Evolutionary conservation across 1,140 invertebrate genomes (phyloP), one percentile per base, ranked within the genome.

Genomic region (Onthophagus taurus): DNA sequence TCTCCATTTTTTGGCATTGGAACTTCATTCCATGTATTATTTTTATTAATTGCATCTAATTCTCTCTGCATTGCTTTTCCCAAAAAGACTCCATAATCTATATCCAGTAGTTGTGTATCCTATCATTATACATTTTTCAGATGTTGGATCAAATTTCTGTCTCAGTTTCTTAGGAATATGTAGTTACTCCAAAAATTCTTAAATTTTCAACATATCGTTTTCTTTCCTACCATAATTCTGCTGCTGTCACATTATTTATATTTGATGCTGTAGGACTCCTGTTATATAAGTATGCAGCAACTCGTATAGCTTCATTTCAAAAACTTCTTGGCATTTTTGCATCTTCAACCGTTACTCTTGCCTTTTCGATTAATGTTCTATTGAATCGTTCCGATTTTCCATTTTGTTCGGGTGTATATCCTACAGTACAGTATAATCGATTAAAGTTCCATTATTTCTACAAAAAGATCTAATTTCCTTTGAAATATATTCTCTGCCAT

Each of bases 11-110:
- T 11, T 42, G 51, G 48, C 44, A 33, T 39, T 24, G 53, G 44
- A 7, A 53, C 50, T 33, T 54, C 36, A 36, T 41, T 49, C 59
- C 57, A 63, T 7, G 61, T 63, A 12, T 58, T 51, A 49, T 62
- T 64, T 47, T 53, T 50, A 16, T 49, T 50, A 18, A 60, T 42
- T n/a, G 55, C 49, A 13, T 49, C 12, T 26, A 57, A 46, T 49
- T 64, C 60, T 38, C 57, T 16, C 14, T 42, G 20, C 4, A 42
- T 30, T 8, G 23, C 36, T 26, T 26, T n/a, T n/a, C n/a, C n/a
- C 24, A 7, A 26, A 26, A 26, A 7, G n/a, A 7, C n/a, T 26
- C 24, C 24, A 51, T 18, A 48, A 35, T 42, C 46, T 49, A 35
- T 49, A 51, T n/a, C 47, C 42, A 17, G 42, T 49, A 12, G 26